Base-by-base conservation (phyloP, 2,888 invertebrate genomes). In the Athrips mouffetella region DNA sequence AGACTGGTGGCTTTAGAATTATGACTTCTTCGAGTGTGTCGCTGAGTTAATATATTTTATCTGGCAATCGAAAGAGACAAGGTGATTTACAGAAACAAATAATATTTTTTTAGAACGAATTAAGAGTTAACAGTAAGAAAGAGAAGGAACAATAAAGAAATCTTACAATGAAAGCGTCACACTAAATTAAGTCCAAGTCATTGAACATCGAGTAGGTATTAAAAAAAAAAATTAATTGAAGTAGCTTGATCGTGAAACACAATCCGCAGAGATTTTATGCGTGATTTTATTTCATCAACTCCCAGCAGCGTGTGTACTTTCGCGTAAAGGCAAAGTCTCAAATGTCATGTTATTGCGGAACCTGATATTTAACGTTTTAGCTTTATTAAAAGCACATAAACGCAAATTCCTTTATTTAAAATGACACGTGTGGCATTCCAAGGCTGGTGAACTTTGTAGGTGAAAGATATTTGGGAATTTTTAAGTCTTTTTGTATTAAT, bases 261-360 rank as follows among this genome's bases (percentile, higher is more conserved):
- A 35, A 45, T 23, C 21, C 25, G 1, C 8, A n/a, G 10, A 21
- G 27, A 16, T 15, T 33, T 20, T 11, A 31, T 15, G 13, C 21
- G 3, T 21, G 13, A 18, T 20, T 27, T 45, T 49, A 48, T 44
- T 49, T 45, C 23, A 41, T 13, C 33, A n/a, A 11, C 21, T 20
- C 15, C 39, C 10, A n/a, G n/a, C n/a, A n/a, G 41, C 18, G 15
- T 31, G 23, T 21, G 35, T 15, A 45, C 44, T 47, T 51, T 52
- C 45, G 37, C 57, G 48, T 52, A 49, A n/a, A 16, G 1, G 16
- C 37, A 18, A 20, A 48, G 49, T 45, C 49, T 54, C 40, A 57
- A 63, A 67, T 65, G 60, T 61, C 70, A 65, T 60, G 68, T 63
- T 58, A 53, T 48, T 52, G 47, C 57, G 51, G 50, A 61, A 67